Conservation (phyloP, 2,113 vertebrate species). For the Echinops telfairi region DNA sequence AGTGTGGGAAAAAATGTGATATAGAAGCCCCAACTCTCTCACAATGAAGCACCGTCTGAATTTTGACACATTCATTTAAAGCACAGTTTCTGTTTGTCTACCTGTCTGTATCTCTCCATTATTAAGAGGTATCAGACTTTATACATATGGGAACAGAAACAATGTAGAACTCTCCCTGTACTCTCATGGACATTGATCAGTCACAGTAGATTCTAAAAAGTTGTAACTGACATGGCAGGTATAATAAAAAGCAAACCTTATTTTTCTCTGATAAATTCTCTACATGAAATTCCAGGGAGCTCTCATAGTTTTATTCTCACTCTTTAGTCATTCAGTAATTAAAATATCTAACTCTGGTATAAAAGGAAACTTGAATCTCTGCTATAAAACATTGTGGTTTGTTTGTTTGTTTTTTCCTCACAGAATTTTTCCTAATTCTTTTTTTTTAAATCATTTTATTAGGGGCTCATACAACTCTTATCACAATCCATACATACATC, state of each 20-base stretch:
- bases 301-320: neutral
- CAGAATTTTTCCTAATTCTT: neutral
- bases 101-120: neutral
- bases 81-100: neutral
- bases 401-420: accelerated
- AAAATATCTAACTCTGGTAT: neutral
- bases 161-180: neutral
- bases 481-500: no score
- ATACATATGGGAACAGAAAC: neutral
- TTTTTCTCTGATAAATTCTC: neutral
- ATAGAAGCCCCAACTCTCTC: neutral
- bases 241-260: neutral
- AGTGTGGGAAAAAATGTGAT: neutral
- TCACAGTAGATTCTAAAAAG: neutral
- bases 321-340: neutral
- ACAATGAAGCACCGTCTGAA: neutral
- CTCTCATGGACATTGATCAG: neutral
- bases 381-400: neutral
- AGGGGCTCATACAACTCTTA: no score
- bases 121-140: neutral
- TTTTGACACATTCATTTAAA: conserved; percentile 10
- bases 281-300: neutral
- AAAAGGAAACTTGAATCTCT: neutral
- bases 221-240: neutral
- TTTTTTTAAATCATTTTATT: no score